These are phyloP conservation scores for Peromyscus eremicus DNA, from an alignment of 2,797 vertebrate genomes.

Conservation along the genomic window DNA sequence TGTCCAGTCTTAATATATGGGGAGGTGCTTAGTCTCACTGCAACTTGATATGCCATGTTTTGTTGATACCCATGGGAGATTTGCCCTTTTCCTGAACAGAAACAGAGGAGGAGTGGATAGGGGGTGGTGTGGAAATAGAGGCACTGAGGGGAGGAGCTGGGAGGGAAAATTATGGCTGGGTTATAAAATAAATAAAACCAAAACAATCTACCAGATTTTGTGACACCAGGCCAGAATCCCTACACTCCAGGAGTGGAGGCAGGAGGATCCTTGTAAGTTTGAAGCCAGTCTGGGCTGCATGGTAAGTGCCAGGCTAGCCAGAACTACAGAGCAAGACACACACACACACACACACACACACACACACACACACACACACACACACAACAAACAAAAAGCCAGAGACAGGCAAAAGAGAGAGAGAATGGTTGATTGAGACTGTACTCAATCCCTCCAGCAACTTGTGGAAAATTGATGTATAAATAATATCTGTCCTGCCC, in stretches of 20 bases:
- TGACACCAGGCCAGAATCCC: too few relatives aligned
- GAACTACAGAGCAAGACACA: neutral
- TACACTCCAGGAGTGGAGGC: too few relatives aligned
- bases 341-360: neutral
- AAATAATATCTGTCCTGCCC: neutral
- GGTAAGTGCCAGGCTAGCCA: neutral
- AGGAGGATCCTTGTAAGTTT: neutral
- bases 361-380: neutral
- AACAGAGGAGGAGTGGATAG: too few relatives aligned
- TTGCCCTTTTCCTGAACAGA: too few relatives aligned
- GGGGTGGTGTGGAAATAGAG: too few relatives aligned
- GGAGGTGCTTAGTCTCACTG: too few relatives aligned
- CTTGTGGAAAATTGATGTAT: neutral
- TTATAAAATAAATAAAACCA: neutral
- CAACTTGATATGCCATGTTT: too few relatives aligned
- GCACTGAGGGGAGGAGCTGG: too few relatives aligned
- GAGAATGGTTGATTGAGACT: too few relatives aligned
- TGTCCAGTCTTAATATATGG: too few relatives aligned
- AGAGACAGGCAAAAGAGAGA: neutral
- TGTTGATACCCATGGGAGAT: too few relatives aligned
- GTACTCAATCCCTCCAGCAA: neutral
- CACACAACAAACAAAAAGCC: neutral
- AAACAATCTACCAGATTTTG: neutral
- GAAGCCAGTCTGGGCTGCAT: neutral
- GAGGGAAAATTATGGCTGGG: too few relatives aligned